Evolutionary conservation across 2,888 invertebrate species (phyloP), one percentile per base, ranked within the genome.

Genomic region (Drosophila histrio): DNA sequence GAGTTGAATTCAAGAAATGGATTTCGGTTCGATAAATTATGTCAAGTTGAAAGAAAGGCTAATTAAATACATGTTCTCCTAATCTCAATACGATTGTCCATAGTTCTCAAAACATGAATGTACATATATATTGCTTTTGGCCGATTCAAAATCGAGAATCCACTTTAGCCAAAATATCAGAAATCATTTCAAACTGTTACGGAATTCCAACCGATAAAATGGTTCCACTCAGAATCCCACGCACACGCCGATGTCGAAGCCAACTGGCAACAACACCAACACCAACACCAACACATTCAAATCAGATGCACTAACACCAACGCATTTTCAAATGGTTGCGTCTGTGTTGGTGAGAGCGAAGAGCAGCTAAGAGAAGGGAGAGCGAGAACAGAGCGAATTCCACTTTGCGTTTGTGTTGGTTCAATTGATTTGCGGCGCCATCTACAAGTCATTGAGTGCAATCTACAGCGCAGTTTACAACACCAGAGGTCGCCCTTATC

Each of bases 401-500:
- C 17, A 2, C 21, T 13, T 21, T 58, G 22, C 24, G 38, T 19
- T 39, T 34, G 52, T 46, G 30, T 53, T 13, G 32, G 24, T 34
- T 17, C 11, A 17, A 47, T 43, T 58, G 34, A 30, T 47, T 22
- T 15, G 57, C 50, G 57, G 65, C 79, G 81, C 81, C 81, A 67
- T 68, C 81, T 81, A 78, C 59, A 39, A 32, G 22, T 81, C 69
- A 9, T 9, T 36, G 28, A 11, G 32, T 24, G 62, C 58, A 67
- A 13, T 13, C 30, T 7, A 26, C 5, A n/a, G 39, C 9, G 11
- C 11, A 49, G 13, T 9, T 38, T 24, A 11, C 79, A 85, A 50
- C 77, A 69, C 63, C 50, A 83, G 83, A 88, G 67, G 82, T 86
- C 88, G 82, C 83, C 52, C 19, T 17, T 6, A 8, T n/a, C 17